These are phyloP conservation scores for Drosophila ogumai DNA, from an alignment of 1,140 invertebrate genomes.

Conservation along the genomic window DNA sequence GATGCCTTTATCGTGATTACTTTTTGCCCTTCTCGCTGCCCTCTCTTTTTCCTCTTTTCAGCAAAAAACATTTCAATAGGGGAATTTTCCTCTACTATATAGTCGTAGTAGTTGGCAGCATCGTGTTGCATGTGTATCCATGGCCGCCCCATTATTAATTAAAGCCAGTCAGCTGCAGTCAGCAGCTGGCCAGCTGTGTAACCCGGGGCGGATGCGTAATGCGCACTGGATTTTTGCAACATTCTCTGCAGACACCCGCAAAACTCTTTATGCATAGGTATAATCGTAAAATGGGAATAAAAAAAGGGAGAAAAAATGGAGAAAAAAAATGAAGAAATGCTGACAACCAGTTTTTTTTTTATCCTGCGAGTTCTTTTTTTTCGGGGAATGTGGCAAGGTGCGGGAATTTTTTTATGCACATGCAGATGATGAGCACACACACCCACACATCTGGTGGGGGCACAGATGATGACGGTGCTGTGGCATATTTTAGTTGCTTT, in stretches of 20 bases:
- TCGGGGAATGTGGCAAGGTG: slow-evolving; percentile 20
- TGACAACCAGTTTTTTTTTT: slow-evolving; percentile 48
- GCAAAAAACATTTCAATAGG: slow-evolving; percentile 7
- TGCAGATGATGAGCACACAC: slow-evolving; percentile 57
- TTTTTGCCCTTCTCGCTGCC: slow-evolving; percentile 17
- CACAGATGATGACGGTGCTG: slow-evolving; percentile 48
- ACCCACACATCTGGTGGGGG: slow-evolving; percentile 19
- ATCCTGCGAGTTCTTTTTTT: slow-evolving; percentile 17
- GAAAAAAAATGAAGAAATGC: slow-evolving; percentile 13
- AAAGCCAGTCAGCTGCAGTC: slow-evolving; percentile 48
- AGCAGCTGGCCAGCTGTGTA: slow-evolving; percentile 20
- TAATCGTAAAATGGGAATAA: slow-evolving; percentile 52
- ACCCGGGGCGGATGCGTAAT: slow-evolving; percentile 57
- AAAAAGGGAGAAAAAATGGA: background rate
- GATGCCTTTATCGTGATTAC: slow-evolving; percentile 62
- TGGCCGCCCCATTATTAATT: slow-evolving; percentile 54
- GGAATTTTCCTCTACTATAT: slow-evolving; percentile 23
- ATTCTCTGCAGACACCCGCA: slow-evolving; percentile 32
- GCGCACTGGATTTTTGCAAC: slow-evolving; percentile 28
- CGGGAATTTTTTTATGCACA: slow-evolving; percentile 38
- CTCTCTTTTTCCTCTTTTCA: background rate
- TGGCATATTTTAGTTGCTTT: slow-evolving; percentile 67
- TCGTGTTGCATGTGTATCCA: slow-evolving; percentile 7
- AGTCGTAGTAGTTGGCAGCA: slow-evolving; percentile 13
- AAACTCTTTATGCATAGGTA: slow-evolving; percentile 57